phyloP scores from a whole-genome alignment of 2,888 invertebrate genomes.

The Pseudeuparius sepicola region DNA sequence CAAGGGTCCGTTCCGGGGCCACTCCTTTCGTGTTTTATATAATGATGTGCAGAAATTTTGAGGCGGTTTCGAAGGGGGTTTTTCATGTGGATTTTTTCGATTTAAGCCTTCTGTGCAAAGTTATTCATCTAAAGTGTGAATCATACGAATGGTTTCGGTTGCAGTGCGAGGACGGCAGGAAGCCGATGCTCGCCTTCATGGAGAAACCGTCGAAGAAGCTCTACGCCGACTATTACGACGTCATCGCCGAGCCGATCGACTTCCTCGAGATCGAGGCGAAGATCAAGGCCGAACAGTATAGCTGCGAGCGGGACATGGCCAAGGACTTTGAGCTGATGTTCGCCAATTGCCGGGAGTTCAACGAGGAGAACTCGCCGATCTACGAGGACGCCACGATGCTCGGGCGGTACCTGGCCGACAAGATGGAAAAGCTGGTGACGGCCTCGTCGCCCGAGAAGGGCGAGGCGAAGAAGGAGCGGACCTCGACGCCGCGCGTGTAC shows the following conservation, averaged over 20 bases:
- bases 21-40: too few relatives aligned
- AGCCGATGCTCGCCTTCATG: slow-evolving; percentile 88
- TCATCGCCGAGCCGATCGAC: slow-evolving; percentile 89
- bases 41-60: too few relatives aligned
- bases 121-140: too few relatives aligned
- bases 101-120: too few relatives aligned
- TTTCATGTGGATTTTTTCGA: too few relatives aligned
- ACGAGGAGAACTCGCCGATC: slow-evolving; percentile 92
- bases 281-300: slow-evolving; percentile 78
- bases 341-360: slow-evolving; percentile 91
- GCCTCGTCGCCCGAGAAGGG: slow-evolving; percentile 35
- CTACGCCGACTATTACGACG: slow-evolving; percentile 92
- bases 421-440: slow-evolving; percentile 60
- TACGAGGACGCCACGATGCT: slow-evolving; percentile 88
- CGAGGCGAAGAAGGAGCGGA: slow-evolving; percentile 38
- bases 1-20: too few relatives aligned
- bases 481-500: slow-evolving; percentile 23
- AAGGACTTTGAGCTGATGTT: slow-evolving; percentile 92
- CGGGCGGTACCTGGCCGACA: slow-evolving; percentile 75
- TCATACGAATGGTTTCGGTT: too few relatives aligned
- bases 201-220: slow-evolving; percentile 91
- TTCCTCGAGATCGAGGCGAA: slow-evolving; percentile 88
- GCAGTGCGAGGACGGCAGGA: slow-evolving; percentile 67
- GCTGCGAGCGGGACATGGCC: slow-evolving; percentile 73
- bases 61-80: too few relatives aligned